Evolutionary conservation across 2,797 vertebrate species (phyloP).

Genomic region (Acropternis orthonyx): DNA sequence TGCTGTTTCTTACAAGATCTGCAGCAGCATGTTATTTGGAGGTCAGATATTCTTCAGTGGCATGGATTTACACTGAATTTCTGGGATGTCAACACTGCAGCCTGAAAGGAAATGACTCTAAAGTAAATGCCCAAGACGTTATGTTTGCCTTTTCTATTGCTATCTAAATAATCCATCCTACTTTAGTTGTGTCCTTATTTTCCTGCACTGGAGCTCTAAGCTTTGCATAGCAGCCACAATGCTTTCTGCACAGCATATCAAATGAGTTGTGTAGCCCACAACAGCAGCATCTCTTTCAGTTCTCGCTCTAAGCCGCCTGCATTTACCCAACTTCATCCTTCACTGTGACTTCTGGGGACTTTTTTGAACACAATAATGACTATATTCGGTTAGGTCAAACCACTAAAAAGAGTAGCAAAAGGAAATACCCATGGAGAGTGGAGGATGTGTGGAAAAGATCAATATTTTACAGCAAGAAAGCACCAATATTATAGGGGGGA

Average conservation of each 20-base stretch:
- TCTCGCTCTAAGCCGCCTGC: not conserved
- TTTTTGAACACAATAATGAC: not conserved
- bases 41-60: not conserved
- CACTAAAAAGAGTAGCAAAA: not conserved
- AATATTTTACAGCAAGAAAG: not conserved
- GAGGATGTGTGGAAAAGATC: not conserved
- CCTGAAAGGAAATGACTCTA: not conserved
- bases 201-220: not conserved
- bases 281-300: not conserved
- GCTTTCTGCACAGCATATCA: not conserved
- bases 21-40: not conserved
- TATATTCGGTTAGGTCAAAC: not conserved
- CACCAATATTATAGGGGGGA: not conserved
- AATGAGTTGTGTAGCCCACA: not conserved
- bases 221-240: not conserved
- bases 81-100: not conserved
- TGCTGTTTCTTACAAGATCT: not conserved
- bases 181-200: slow-evolving; percentile 3
- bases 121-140: not conserved
- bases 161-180: not conserved
- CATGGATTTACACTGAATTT: not conserved
- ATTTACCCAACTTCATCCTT: not conserved
- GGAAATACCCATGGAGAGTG: not conserved
- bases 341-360: not conserved
- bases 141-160: not conserved